Evolutionary conservation across 2,888 invertebrate genomes (phyloP), one percentile per base, ranked within the genome.

Genomic region (Cordilura impudica): DNA sequence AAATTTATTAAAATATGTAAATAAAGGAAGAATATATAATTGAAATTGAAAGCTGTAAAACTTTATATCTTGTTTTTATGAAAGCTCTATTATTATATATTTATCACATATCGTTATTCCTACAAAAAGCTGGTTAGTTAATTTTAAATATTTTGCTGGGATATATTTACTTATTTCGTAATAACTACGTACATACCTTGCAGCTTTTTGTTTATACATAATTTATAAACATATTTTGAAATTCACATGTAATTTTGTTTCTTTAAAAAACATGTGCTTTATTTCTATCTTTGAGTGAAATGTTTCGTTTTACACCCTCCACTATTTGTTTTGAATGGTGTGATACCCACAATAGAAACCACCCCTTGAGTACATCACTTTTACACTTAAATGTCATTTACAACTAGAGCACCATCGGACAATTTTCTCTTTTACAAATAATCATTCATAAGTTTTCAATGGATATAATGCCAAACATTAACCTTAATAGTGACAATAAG

Each of bases 201-300:
- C n/a, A n/a, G n/a, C n/a, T n/a, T n/a, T 61, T 12, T 16, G 10
- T 45, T 61, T 47, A 29, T 60, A 16, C 60, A 70, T 21, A 61
- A 61, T 70, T 70, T 10, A 51, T n/a, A 26, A 26, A 53, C 70
- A 70, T 39, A 26, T 70, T 70, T 70, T 19, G 0, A 45, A 70
- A 29, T 70, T 70, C 70, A 51, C 70, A 70, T 39, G n/a, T n/a
- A 39, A 39, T 39, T 39, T 39, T n/a, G 8, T 39, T n/a, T n/a
- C n/a, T n/a, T 39, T n/a, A 39, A 39, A 39, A 39, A n/a, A 39
- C 66, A 67, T 54, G 43, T 54, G 43, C 26, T 54, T 35, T 35
- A 35, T 31, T 12, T 35, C 4, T n/a, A 35, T 18, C 47, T 43
- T 54, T 45, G 58, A 43, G 58, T 66, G 26, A 5, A 26, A 4